phyloP scores from a whole-genome alignment of 1,140 invertebrate species.

The Saccostrea echinata region DNA sequence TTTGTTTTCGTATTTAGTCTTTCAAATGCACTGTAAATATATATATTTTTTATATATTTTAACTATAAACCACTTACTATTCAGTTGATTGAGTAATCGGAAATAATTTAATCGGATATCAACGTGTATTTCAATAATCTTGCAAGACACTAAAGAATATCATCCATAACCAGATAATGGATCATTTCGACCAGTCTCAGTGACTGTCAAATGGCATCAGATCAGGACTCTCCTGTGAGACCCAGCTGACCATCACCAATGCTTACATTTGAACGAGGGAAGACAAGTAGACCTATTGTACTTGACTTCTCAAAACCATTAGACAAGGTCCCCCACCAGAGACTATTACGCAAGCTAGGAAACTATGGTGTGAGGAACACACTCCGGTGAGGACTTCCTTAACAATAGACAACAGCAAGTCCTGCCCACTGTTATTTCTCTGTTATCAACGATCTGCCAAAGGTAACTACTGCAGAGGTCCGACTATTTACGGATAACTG shows the following conservation, averaged over 20 bases:
- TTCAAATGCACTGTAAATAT: too few relatives aligned
- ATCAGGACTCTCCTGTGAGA: neutral
- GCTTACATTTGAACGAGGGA: neutral
- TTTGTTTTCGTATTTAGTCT: too few relatives aligned
- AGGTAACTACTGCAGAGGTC: neutral
- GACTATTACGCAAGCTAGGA: constrained; percentile 34
- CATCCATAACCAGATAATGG: too few relatives aligned
- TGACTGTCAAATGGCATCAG: neutral
- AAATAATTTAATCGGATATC: too few relatives aligned
- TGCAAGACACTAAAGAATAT: too few relatives aligned
- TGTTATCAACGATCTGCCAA: constrained; percentile 61
- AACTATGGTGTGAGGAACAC: constrained; percentile 26
- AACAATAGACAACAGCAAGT: constrained; percentile 57
- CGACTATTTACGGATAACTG: constrained; percentile 50
- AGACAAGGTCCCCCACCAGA: too few relatives aligned
- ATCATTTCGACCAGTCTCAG: constrained; percentile 22
- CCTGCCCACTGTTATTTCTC: constrained; percentile 53
- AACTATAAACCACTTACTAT: too few relatives aligned
- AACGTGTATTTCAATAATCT: too few relatives aligned
- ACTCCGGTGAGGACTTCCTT: constrained; percentile 48
- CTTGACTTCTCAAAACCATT: constrained; percentile 43
- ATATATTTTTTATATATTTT: too few relatives aligned
- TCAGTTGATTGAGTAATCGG: too few relatives aligned
- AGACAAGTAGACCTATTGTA: constrained; percentile 23
- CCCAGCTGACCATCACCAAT: neutral